Base-by-base conservation (phyloP, 2,888 invertebrate species). In the Dryococelus australis region DNA sequence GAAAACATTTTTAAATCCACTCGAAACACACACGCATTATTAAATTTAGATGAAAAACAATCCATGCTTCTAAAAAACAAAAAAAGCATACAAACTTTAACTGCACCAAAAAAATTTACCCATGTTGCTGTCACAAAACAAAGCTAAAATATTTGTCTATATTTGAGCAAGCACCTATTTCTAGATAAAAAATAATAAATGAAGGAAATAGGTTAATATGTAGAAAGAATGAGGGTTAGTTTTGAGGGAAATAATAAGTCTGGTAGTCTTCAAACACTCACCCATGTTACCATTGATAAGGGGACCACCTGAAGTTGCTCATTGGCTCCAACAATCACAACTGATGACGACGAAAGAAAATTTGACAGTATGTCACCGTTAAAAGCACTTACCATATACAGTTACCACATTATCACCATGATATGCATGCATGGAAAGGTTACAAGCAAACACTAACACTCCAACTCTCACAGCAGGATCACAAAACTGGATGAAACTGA, bases 271-370 rank as follows among this genome's bases (percentile, higher is more conserved):
- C 35, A 35, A 83, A 43, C 20, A 83, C 83, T 83, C 83, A 83
- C 83, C 83, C 83, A 13, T 43, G 83, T 20, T 13, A 83, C 83
- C 43, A 83, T 12, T 35, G 83, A 35, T 24, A 83, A 43, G 83
- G 83, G 83, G 16, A 83, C 83, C 83, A 83, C 28, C 83, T 83
- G 83, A 35, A 35, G 83, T 43, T 43, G 83, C 83, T 83, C 83
- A 43, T 83, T 43, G 35, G 43, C 43, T 83, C 35, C 43, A 9
- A 83, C 83, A 28, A 83, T 43, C 83, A 83, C 83, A 83, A 83
- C 83, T 83, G 83, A 65, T n/a, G 20, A 28, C 83, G 83, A 83
- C 83, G 43, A 83, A 65, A 65, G 65, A 65, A 65, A 65, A 65
- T 51, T 35, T 65, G 65, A 65, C 65, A 65, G 65, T 65, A 65